Percentiles rank a stretch among this genome's conserved stretches.
Conservation (phyloP, 1,140 invertebrate genomes). For the Listronotus oregonensis region DNA sequence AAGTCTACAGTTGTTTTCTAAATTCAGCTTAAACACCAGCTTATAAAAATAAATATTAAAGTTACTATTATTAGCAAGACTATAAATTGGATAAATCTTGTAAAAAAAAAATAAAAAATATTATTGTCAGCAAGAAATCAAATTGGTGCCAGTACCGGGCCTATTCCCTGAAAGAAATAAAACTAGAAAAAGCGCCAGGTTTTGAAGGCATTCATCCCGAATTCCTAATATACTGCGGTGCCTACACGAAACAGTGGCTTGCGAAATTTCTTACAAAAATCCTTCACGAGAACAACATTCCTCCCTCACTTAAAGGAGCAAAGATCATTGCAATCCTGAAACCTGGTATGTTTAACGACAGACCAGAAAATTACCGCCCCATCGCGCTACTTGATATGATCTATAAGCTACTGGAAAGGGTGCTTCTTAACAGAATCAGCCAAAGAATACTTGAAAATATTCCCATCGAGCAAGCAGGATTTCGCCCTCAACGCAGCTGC, state of each 20-base stretch:
- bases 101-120: too few species aligned
- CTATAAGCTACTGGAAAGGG: conserved; percentile 9
- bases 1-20: too few species aligned
- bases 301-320: conserved; percentile 4
- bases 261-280: conserved; percentile 16
- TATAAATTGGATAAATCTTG: too few species aligned
- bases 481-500: conserved; percentile 2
- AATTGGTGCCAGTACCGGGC: neutral
- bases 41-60: too few species aligned
- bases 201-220: conserved; percentile 19
- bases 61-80: too few species aligned
- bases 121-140: too few species aligned
- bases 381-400: neutral
- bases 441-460: conserved; percentile 9
- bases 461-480: conserved; percentile 2
- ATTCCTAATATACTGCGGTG: conserved; percentile 12
- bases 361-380: neutral
- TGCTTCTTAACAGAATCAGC: conserved; percentile 6
- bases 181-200: conserved; percentile 12
- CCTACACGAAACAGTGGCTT: conserved; percentile 9
- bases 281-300: neutral
- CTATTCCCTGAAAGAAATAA: conserved; percentile 6
- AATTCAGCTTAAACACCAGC: too few species aligned
- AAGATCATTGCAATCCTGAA: conserved; percentile 6
- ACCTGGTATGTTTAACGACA: neutral